These are phyloP conservation scores for Oedothorax gibbosus DNA, from an alignment of 1,140 invertebrate genomes.

Conservation along the genomic window DNA sequence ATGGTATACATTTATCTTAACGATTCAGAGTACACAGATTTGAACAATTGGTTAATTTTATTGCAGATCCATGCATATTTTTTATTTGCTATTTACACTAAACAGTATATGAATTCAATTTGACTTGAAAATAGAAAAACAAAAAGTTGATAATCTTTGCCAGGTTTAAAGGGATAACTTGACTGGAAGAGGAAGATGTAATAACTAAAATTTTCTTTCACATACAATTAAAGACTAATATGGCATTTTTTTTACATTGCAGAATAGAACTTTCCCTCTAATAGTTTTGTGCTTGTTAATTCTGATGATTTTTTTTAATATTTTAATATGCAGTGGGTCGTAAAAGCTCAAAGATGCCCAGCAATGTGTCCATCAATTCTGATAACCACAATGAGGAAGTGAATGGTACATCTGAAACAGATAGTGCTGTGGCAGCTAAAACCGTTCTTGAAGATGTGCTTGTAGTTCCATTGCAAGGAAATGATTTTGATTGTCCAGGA, in stretches of 20 bases:
- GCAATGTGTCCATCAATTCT: constrained; percentile 21
- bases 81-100: too few relatives aligned
- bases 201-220: too few relatives aligned
- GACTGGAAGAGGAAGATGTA: too few relatives aligned
- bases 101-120: too few relatives aligned
- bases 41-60: too few relatives aligned
- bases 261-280: neutral
- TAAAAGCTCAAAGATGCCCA: constrained; percentile 42
- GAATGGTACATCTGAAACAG: constrained; percentile 30
- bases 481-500: constrained; percentile 75
- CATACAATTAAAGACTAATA: too few relatives aligned
- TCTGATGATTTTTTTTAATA: neutral
- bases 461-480: constrained; percentile 75
- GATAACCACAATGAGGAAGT: constrained; percentile 38
- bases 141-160: too few relatives aligned
- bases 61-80: too few relatives aligned
- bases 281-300: neutral
- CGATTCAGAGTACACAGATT: too few relatives aligned
- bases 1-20: too few relatives aligned
- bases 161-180: too few relatives aligned
- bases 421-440: constrained; percentile 27
- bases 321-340: constrained; percentile 29
- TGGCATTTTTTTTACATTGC: neutral
- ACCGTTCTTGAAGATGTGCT: constrained; percentile 71
- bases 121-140: too few relatives aligned